Percentiles rank a stretch among this genome's conserved stretches.
These are phyloP conservation scores for Lanius collurio DNA, from an alignment of 2,113 vertebrate species.

Conservation along the genomic window DNA sequence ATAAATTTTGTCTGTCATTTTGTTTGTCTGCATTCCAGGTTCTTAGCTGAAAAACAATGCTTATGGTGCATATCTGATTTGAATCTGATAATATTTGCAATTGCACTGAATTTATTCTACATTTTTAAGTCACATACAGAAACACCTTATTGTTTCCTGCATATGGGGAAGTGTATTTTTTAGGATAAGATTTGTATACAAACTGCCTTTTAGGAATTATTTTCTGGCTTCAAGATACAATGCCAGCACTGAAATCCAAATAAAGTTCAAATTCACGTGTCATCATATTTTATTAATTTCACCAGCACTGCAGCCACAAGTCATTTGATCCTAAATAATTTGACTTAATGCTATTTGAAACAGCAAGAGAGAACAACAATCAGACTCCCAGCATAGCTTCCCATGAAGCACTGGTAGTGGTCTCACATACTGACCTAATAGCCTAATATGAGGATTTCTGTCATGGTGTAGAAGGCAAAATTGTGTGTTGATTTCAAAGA, in stretches of 20 bases:
- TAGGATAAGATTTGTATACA: neutral
- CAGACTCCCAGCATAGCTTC: neutral
- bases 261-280: neutral
- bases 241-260: neutral
- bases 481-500: neutral
- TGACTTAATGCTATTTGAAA: neutral
- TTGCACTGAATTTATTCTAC: neutral
- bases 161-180: neutral
- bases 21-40: neutral
- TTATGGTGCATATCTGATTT: neutral
- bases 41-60: neutral
- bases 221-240: neutral
- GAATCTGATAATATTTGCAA: neutral
- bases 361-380: fast-evolving
- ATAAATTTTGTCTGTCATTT: neutral
- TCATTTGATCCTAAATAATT: neutral
- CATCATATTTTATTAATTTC: neutral
- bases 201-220: neutral
- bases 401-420: neutral
- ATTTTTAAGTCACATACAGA: neutral
- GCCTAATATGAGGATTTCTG: neutral
- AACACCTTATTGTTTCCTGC: neutral
- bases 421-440: neutral
- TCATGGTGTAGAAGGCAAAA: neutral
- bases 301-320: neutral